Evolutionary conservation across 2,888 invertebrate species (phyloP).

Genomic region (Thymelicus acteon): DNA sequence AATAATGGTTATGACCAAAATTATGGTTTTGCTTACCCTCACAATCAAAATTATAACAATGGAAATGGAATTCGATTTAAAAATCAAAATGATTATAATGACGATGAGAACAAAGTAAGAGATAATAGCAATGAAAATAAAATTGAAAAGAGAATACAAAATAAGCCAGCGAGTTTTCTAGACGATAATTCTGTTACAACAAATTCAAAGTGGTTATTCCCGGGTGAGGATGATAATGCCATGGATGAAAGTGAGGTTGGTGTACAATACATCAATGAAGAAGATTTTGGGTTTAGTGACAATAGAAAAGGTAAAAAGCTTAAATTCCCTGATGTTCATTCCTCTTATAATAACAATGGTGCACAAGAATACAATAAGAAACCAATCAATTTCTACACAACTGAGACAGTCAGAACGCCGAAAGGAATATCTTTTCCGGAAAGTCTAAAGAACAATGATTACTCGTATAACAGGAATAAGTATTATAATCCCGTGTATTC

Average conservation of each 20-base stretch:
- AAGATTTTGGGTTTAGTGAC: conserved; percentile 37
- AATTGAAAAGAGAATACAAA: conserved; percentile 69
- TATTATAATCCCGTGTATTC: conserved; percentile 19
- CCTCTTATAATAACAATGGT: conserved; percentile 31
- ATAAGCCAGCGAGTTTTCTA: conserved; percentile 50
- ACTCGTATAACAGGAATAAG: conserved; percentile 3
- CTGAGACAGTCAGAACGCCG: conserved; percentile 37
- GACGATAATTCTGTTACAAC: conserved; percentile 44
- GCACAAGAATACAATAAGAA: conserved; percentile 29
- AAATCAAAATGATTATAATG: conserved; percentile 36
- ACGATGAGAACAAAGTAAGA: conserved; percentile 27
- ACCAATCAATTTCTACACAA: conserved; percentile 12
- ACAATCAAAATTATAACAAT: conserved; percentile 47
- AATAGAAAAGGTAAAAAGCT: conserved; percentile 45
- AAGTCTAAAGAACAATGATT: conserved; percentile 22
- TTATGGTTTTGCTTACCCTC: conserved; percentile 54
- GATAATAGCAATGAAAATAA: conserved; percentile 34
- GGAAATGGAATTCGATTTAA: conserved; percentile 49
- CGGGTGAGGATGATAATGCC: conserved; percentile 46
- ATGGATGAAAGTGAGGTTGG: conserved; percentile 36
- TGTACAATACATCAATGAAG: conserved; percentile 27
- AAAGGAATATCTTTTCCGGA: conserved; percentile 34
- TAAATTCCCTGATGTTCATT: conserved; percentile 48
- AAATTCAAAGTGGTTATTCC: conserved; percentile 62
- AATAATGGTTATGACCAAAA: conserved; percentile 46